Base-by-base conservation (phyloP, 2,888 invertebrate genomes). In the Rotaria macrura region DNA sequence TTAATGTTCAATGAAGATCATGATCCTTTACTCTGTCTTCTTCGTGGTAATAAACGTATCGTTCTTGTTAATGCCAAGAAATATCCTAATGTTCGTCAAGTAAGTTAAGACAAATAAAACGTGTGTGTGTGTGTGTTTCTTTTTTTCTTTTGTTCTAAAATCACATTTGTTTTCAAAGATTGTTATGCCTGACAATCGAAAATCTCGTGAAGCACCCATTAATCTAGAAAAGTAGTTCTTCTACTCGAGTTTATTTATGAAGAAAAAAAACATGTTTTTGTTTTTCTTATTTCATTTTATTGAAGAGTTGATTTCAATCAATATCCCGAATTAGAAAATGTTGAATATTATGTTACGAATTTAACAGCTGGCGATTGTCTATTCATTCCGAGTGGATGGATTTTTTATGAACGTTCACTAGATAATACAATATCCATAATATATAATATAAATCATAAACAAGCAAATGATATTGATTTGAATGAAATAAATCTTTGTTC, bases 351-450 rank as follows among this genome's bases (percentile, higher is more conserved):
- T 84, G 43, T 40, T 47, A 55, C 84, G 12, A 85, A 84, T 85
- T 49, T 87, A 83, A 47, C 85, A 23, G 84, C 87, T 34, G 87
- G 87, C n/a, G 87, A 87, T 84, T 87, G 87, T 79, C 29, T 87
- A 29, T 87, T 86, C 38, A 87, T 87, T 55, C 87, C 87, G 7
- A 85, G 47, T 23, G 47, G 54, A 54, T 87, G 87, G 87, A 83
- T 86, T 38, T 47, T 47, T 43, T 12, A 79, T 3, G 40, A 43
- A 79, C 47, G n/a, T n/a, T 40, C 79, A 3, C 4, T 40, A 43
- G 79, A 40, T 40, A 47, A 10, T n/a, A 79, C 47, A 20, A 38
- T 65, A 65, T 17, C 65, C 1, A 34, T 65, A 17, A 20, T 65
- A 65, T 65, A 65, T 34, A 65, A 34, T 65, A 34, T 65, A 34